phyloP scores from a whole-genome alignment of 2,113 vertebrate species.

The Charina bottae region DNA sequence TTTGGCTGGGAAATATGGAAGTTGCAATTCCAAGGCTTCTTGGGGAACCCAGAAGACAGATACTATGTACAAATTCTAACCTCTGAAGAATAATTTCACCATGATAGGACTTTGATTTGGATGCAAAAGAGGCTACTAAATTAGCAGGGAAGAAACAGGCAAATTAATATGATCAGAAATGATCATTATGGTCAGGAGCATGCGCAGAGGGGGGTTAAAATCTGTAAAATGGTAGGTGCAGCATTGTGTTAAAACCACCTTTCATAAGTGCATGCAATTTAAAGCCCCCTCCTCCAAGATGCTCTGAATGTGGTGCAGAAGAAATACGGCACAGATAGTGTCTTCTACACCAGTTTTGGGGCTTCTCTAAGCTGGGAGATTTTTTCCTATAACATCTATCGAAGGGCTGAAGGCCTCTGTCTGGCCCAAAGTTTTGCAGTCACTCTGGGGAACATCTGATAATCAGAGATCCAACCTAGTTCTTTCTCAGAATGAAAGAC shows the following conservation, averaged over 20 bases:
- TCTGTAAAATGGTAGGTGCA: not conserved
- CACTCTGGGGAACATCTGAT: not conserved
- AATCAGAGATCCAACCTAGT: too few relatives aligned
- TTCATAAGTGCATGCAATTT: not conserved
- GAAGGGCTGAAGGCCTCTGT: not conserved
- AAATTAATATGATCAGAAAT: constrained; percentile 46
- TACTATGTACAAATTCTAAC: constrained; percentile 27
- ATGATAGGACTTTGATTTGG: constrained; percentile 61
- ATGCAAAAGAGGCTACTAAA: constrained; percentile 50
- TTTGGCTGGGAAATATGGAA: too few relatives aligned
- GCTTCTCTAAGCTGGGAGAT: not conserved
- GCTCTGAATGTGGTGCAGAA: not conserved
- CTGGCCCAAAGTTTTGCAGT: too few relatives aligned
- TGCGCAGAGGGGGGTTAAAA: not conserved
- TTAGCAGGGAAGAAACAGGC: constrained; percentile 57
- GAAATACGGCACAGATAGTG: not conserved
- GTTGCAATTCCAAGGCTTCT: too few relatives aligned
- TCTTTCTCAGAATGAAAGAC: not conserved
- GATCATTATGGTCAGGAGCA: constrained; percentile 15
- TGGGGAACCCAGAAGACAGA: too few relatives aligned
- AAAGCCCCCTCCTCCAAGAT: not conserved
- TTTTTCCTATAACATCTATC: not conserved
- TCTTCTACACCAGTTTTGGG: constrained; percentile 43
- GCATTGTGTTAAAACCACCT: not conserved
- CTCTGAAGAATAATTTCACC: constrained; percentile 61